phyloP scores from a whole-genome alignment of 2,113 vertebrate genomes.

The Thalassarche chlororhynchos region DNA sequence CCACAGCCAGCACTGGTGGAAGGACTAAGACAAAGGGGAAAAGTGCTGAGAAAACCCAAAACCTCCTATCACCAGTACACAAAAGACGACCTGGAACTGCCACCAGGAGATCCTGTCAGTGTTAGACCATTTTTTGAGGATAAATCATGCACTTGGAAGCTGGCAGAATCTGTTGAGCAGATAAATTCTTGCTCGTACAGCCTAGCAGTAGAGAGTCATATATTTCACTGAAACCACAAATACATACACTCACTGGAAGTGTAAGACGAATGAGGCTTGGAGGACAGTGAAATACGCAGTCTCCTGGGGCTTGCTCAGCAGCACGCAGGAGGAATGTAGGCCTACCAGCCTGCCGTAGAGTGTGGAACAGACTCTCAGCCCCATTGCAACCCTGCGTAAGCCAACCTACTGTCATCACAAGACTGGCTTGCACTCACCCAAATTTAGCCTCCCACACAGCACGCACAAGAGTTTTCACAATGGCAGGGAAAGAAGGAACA shows the following conservation, averaged over 20 bases:
- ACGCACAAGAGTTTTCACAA: neutral
- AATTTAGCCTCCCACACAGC: neutral
- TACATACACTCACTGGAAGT: neutral
- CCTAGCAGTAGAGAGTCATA: neutral
- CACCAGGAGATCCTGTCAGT: neutral
- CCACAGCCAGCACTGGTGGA: neutral
- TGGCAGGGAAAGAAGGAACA: neutral
- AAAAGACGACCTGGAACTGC: neutral
- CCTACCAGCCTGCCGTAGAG: neutral
- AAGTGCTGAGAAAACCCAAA: neutral
- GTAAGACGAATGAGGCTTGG: neutral
- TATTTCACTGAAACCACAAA: neutral
- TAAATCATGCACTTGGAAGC: neutral
- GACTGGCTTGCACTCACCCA: neutral
- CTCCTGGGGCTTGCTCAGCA: neutral
- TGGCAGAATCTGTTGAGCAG: neutral
- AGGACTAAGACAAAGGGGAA: neutral
- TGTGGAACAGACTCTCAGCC: neutral
- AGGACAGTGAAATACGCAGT: neutral
- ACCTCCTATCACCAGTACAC: neutral
- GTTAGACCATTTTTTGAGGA: neutral
- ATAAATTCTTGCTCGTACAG: neutral
- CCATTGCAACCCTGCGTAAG: accelerated
- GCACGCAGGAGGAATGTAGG: neutral
- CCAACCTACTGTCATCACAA: neutral